phyloP scores from a whole-genome alignment of 2,797 vertebrate species.

The Decapterus maruadsi region DNA sequence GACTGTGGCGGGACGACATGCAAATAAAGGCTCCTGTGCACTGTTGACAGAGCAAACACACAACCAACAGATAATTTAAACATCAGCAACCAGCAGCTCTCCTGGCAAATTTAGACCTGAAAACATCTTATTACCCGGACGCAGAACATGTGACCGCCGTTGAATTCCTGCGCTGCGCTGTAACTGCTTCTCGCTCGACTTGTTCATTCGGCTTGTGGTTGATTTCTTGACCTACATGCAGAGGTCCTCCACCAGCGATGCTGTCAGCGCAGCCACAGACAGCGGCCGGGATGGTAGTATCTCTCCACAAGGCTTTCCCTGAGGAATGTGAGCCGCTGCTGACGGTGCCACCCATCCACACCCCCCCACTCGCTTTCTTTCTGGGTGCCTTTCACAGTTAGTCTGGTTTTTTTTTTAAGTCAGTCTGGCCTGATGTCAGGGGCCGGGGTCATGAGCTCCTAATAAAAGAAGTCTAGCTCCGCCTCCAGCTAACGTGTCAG shows the following conservation, averaged over 20 bases:
- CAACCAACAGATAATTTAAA: conserved; percentile 30
- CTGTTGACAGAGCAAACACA: conserved; percentile 46
- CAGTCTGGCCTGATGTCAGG: conserved; percentile 4
- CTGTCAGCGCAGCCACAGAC: conserved; percentile 59
- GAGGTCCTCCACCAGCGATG: conserved; percentile 50
- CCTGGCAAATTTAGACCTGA: neutral
- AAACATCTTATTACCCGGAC: conserved; percentile 47
- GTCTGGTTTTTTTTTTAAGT: conserved; percentile 28
- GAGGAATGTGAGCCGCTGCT: conserved; percentile 72
- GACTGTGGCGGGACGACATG: conserved; percentile 10
- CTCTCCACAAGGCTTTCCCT: conserved; percentile 61
- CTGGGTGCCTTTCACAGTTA: conserved; percentile 51
- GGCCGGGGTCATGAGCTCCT: conserved; percentile 18
- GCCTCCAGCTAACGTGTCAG: conserved; percentile 6
- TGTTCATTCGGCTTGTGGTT: conserved; percentile 61
- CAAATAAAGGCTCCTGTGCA: conserved; percentile 25
- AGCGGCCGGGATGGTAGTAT: conserved; percentile 48
- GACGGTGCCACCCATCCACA: conserved; percentile 68
- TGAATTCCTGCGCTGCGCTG: conserved; percentile 27
- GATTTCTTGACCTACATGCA: conserved; percentile 69
- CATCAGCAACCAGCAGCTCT: conserved; percentile 12
- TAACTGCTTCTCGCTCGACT: conserved; percentile 49
- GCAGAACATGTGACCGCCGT: conserved; percentile 28
- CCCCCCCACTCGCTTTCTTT: conserved; percentile 36
- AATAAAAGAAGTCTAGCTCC: conserved; percentile 22